Percentiles rank a stretch among this genome's conserved stretches.
Evolutionary conservation across 1,140 invertebrate genomes (phyloP).

Genomic region (Lasioglossum albipes): DNA sequence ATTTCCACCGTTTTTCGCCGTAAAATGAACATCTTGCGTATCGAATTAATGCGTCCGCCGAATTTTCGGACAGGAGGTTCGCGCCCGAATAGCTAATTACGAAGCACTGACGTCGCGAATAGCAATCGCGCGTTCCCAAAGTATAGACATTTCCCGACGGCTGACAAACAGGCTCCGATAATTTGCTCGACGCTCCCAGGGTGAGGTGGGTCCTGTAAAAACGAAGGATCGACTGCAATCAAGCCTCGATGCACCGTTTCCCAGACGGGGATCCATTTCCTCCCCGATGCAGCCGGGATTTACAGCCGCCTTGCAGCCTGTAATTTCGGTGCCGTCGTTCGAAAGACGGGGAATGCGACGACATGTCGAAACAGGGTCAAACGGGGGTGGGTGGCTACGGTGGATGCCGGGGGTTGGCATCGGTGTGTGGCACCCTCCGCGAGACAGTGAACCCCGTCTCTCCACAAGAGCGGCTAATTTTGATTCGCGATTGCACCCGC

Average conservation of each 20-base stretch:
- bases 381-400: background rate
- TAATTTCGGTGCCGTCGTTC: conserved; percentile 50
- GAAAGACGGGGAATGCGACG: conserved; percentile 42
- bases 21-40: no score
- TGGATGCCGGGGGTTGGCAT: background rate
- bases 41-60: no score
- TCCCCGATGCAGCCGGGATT: conserved; percentile 31
- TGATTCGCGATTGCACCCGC: conserved; percentile 60
- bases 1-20: no score
- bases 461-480: conserved; percentile 66
- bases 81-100: background rate
- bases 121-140: background rate
- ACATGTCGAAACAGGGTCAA: conserved; percentile 56
- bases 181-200: conserved; percentile 7
- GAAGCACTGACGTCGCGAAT: background rate
- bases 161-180: conserved; percentile 13
- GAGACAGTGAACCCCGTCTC: background rate
- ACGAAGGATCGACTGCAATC: conserved; percentile 16
- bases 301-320: conserved; percentile 26
- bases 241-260: conserved; percentile 23
- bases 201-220: background rate
- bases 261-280: conserved; percentile 18
- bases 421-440: conserved; percentile 19
- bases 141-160: background rate
- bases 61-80: no score